Conservation (phyloP, 2,113 vertebrate species). For the Emydura subglobosa region DNA sequence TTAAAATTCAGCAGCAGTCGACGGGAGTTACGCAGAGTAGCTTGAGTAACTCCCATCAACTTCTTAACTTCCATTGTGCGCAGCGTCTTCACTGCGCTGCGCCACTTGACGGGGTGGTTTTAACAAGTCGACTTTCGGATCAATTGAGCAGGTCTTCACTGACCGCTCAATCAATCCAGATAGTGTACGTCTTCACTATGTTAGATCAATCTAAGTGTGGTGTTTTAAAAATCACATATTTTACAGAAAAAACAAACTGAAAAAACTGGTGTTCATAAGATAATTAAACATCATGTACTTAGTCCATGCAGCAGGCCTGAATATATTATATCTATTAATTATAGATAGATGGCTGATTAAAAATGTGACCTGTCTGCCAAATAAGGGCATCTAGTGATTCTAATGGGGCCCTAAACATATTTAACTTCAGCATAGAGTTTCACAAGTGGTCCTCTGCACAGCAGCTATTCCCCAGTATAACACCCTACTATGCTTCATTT, state of each 20-base stretch:
- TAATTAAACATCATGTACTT: background rate
- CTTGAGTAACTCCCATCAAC: no score
- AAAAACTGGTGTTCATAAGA: conserved; percentile 18
- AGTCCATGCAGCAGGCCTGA: conserved; percentile 44
- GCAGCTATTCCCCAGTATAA: background rate
- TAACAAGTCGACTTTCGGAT: no score
- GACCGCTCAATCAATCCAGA: no score
- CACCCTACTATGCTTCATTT: background rate
- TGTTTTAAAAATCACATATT: conserved; percentile 43
- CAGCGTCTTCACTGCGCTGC: no score
- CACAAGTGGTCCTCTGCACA: background rate
- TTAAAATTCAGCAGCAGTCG: no score
- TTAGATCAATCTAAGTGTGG: background rate
- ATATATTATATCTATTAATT: background rate
- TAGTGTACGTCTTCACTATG: no score
- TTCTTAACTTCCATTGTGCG: no score
- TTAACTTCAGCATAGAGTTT: background rate
- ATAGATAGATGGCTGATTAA: background rate
- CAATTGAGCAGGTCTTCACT: no score
- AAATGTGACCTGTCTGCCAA: background rate
- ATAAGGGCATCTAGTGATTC: background rate
- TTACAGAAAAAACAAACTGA: conserved; percentile 52
- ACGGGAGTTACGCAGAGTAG: no score
- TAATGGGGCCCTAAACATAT: background rate
- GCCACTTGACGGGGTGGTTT: no score